Base-by-base conservation (phyloP, 2,113 vertebrate species). In the Fregetta grallaria region DNA sequence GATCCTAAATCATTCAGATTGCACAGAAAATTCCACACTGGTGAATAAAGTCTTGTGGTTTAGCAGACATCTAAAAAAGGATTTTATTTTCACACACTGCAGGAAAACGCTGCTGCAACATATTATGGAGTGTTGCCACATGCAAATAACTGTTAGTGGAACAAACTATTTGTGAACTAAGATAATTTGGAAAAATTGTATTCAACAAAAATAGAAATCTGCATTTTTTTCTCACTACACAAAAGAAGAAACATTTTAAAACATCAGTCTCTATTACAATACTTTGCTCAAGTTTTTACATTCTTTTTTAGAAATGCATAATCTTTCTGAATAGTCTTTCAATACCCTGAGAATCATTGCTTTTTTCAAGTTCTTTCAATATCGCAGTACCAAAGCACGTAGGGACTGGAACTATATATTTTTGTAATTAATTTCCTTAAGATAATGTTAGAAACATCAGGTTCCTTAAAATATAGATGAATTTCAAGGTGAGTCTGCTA, bases 401-500 rank as follows among this genome's bases (percentile, higher is more conserved):
- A 94, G 55, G 63, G 89, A 97, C 62, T 93, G 77, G 88, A 95
- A 97, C 94, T 96, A 97, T 96, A 97, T 97, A 98, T 97, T 97
- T 97, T 98, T 97, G 93, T 94, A 98, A 98, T 98, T 98, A 98
- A 98, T 98, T 98, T 98, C 97, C 97, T 98, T 98, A 98, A 98
- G 95, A 98, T 97, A 98, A 98, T 98, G 98, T 97, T 98, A 97
- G 97, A 98, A 97, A 97, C 87, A 97, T 97, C 94, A 97, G 94
- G 83, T 97, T 98, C 94, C 91, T 98, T 98, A 96, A 97, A 98
- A 98, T 98, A 98, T 98, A 97, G 96, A 98, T 98, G 98, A 98
- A 97, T 98, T 97, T 97, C 97, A 98, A 97, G 97, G 96, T 98
- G 97, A 98, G 94, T 65, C 96, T 91, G 86, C 66, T 98, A 96